Conservation (phyloP, 2,888 invertebrate genomes). For the Hirtodrosophila confusa region DNA sequence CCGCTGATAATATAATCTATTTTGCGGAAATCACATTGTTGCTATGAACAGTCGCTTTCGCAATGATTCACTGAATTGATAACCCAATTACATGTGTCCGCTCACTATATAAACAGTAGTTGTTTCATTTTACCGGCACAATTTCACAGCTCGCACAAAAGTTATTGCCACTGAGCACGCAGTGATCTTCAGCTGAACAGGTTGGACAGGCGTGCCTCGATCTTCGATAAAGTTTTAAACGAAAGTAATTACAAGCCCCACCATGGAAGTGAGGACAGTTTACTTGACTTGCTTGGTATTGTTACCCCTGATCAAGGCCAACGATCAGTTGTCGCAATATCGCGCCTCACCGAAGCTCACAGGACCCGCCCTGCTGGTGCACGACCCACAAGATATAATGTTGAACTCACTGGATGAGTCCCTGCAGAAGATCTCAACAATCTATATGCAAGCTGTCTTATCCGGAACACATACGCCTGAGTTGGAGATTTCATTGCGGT, state of each 20-base stretch:
- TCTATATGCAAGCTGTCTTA: slow-evolving; percentile 80
- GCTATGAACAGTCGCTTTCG: slow-evolving; percentile 14
- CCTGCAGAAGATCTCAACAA: slow-evolving; percentile 66
- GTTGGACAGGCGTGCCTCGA: slow-evolving; percentile 60
- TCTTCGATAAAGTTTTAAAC: slow-evolving; percentile 19
- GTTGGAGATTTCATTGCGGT: slow-evolving; percentile 67
- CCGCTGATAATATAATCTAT: slow-evolving; percentile 44
- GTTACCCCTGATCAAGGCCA: neutral
- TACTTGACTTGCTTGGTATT: slow-evolving; percentile 14
- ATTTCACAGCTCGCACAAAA: slow-evolving; percentile 16
- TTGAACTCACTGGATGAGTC: slow-evolving; percentile 69
- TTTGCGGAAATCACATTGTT: slow-evolving; percentile 58
- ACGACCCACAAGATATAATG: slow-evolving; percentile 57
- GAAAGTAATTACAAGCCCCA: neutral
- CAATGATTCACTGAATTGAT: slow-evolving; percentile 47
- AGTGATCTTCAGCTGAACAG: slow-evolving; percentile 55
- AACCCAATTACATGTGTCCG: slow-evolving; percentile 24
- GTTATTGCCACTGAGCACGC: slow-evolving; percentile 57
- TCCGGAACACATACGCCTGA: slow-evolving; percentile 76
- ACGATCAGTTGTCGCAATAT: slow-evolving; percentile 37
- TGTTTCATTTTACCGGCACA: slow-evolving; percentile 23
- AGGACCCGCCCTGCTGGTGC: slow-evolving; percentile 48
- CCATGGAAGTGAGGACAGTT: slow-evolving; percentile 8
- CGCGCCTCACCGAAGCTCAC: slow-evolving; percentile 66
- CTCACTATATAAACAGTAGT: slow-evolving; percentile 44